Evolutionary conservation across 2,888 invertebrate genomes (phyloP).

Genomic region (Orthosia cruda): DNA sequence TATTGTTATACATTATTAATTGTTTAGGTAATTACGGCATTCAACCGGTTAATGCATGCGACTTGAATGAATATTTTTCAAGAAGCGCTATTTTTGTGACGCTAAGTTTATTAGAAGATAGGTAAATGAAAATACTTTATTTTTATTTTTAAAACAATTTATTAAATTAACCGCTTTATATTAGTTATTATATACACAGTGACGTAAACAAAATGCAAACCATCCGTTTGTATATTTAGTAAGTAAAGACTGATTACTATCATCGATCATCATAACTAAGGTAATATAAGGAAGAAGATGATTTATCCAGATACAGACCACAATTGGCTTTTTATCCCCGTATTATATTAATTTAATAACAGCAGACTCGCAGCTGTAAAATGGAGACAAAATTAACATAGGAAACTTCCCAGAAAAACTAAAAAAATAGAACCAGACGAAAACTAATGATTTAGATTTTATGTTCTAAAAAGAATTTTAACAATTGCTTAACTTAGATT

Average conservation of each 20-base stretch:
- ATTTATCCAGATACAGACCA: constrained; percentile 66
- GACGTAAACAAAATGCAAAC: constrained; percentile 90
- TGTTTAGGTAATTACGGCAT: too few relatives aligned
- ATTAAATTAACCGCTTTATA: constrained; percentile 91
- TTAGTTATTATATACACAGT: constrained; percentile 91
- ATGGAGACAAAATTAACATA: constrained; percentile 71
- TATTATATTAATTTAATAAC: constrained; percentile 69
- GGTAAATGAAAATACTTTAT: constrained; percentile 33
- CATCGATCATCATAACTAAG: constrained; percentile 67
- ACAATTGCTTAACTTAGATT: background rate
- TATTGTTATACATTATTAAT: too few relatives aligned
- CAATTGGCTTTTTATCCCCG: constrained; percentile 68
- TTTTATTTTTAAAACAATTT: constrained; percentile 89
- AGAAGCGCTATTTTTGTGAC: too few relatives aligned
- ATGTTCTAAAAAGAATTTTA: constrained; percentile 1
- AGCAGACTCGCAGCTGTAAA: constrained; percentile 71
- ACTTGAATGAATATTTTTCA: too few relatives aligned
- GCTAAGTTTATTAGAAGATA: too few relatives aligned
- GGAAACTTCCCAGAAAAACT: constrained; percentile 79
- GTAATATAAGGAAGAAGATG: constrained; percentile 47
- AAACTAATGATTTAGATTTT: constrained; percentile 14
- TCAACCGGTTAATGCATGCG: too few relatives aligned
- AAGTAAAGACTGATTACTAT: constrained; percentile 71
- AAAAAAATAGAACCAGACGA: constrained; percentile 57
- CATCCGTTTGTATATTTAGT: constrained; percentile 76